A percentile compares a stretch with the other conserved stretches of the same genome.
phyloP scores from a whole-genome alignment of 2,113 vertebrate genomes.

The Sylvietta virens region DNA sequence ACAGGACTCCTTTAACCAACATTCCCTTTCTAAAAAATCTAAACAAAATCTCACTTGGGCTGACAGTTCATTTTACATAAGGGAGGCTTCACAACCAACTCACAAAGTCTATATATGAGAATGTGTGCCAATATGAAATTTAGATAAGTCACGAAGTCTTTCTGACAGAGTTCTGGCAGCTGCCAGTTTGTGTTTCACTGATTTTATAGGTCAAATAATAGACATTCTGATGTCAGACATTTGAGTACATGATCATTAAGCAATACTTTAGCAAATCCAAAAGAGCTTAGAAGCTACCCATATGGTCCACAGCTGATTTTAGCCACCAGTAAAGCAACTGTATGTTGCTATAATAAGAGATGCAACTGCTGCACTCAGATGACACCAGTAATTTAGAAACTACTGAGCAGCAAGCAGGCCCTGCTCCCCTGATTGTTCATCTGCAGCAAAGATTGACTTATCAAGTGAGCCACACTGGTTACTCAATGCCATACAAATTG shows the following conservation, averaged over 20 bases:
- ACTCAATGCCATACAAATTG: not conserved
- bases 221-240: not conserved
- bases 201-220: constrained; percentile 36
- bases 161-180: not conserved
- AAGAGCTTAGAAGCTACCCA: constrained; percentile 26
- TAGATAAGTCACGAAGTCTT: not conserved
- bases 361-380: not conserved
- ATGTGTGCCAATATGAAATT: not conserved
- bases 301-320: constrained; percentile 33
- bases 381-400: not conserved
- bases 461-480: not conserved
- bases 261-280: constrained; percentile 11
- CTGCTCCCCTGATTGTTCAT: not conserved
- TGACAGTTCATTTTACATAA: not conserved
- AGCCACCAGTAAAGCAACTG: constrained; percentile 9
- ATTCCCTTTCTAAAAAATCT: not conserved
- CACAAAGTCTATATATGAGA: not conserved
- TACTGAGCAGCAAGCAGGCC: not conserved
- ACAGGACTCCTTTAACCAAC: not conserved
- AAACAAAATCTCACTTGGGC: not conserved
- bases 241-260: not conserved
- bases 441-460: not conserved
- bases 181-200: not conserved
- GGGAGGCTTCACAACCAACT: not conserved
- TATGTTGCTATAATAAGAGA: not conserved